These are phyloP conservation scores for Bombus balteatus DNA, from an alignment of 1,140 invertebrate genomes.

Conservation along the genomic window DNA sequence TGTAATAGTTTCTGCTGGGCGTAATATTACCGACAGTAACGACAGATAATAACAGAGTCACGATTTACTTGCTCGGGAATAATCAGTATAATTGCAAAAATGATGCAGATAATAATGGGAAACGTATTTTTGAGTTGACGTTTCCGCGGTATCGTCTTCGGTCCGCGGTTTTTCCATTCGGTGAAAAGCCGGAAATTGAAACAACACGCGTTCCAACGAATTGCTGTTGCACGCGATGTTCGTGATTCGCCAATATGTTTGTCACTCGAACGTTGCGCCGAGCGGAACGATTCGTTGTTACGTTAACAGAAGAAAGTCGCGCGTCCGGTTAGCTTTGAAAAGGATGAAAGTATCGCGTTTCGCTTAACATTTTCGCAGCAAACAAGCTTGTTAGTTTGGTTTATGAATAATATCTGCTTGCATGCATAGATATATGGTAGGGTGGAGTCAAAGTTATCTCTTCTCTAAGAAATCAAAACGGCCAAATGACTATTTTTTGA, in stretches of 20 bases:
- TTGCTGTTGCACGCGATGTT: constrained; percentile 36
- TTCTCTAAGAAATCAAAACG: neutral
- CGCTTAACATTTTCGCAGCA: neutral
- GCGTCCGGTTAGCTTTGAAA: neutral
- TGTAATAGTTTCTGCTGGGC: constrained; percentile 26
- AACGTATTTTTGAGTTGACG: neutral
- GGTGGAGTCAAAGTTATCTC: constrained; percentile 12
- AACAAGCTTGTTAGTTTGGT: neutral
- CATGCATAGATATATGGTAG: neutral
- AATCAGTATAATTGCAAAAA: constrained; percentile 37
- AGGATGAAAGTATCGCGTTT: neutral
- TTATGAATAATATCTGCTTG: neutral
- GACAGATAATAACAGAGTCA: constrained; percentile 42
- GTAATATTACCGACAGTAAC: constrained; percentile 31
- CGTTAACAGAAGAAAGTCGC: constrained; percentile 42
- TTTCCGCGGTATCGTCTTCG: constrained; percentile 41
- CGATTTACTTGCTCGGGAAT: constrained; percentile 34
- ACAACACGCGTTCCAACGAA: constrained; percentile 39
- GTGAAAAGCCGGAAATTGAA: constrained; percentile 56
- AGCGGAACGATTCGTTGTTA: constrained; percentile 44
- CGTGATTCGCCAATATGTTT: constrained; percentile 18
- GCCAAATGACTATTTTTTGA: constrained; percentile 2
- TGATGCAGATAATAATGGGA: constrained; percentile 27
- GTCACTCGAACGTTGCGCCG: neutral
- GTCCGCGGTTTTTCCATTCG: constrained; percentile 30